Base-by-base conservation (phyloP, 2,113 vertebrate genomes). In the Cheilinus undulatus region DNA sequence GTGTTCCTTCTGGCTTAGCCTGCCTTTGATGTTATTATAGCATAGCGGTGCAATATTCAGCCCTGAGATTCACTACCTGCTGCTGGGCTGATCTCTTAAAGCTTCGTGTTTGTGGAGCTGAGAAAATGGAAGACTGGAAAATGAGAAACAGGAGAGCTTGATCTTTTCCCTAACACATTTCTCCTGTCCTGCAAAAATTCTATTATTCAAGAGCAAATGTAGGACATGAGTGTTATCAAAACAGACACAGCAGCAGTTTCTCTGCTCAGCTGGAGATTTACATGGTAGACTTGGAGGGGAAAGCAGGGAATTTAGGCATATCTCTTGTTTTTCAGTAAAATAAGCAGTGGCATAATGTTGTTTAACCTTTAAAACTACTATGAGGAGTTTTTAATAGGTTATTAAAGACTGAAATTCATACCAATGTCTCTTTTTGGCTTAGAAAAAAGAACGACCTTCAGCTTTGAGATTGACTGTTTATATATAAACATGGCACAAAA, bases 11-110 rank as follows among this genome's bases (percentile, higher is more conserved):
- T 76, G 78, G 84, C 83, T 88, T 78, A 84, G 87, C 74, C 32
- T 1, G 36, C 83, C 80, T 89, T 88, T 89, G 80, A 88, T 90
- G 84, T 86, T 74, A 82, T 86, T 88, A 87, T 76, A 88, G 64
- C 60, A 51, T 6, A 80, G 75, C 85, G 22, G 67, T 7, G 78
- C 73, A 81, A 84, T 66, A 82, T 83, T 81, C 74, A 58, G 82
- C 84, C 58, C 46, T 0, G 32, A 80, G 58, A 84, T 73, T 85
- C 78, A 67, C 66, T 65, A 77, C 78, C 85, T 82, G 85, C 84
- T 72, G 84, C 76, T 64, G 73, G 43, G 73, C 68, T 60, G 62
- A 82, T 69, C 48, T 79, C 69, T 70, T 51, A 70, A 69, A 80
- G 78, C 78, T 62, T 30, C 5, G 62, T 63, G 19, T 80, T 82